Evolutionary conservation across 2,888 invertebrate genomes (phyloP).

Genomic region (Drosophila multiciliata): DNA sequence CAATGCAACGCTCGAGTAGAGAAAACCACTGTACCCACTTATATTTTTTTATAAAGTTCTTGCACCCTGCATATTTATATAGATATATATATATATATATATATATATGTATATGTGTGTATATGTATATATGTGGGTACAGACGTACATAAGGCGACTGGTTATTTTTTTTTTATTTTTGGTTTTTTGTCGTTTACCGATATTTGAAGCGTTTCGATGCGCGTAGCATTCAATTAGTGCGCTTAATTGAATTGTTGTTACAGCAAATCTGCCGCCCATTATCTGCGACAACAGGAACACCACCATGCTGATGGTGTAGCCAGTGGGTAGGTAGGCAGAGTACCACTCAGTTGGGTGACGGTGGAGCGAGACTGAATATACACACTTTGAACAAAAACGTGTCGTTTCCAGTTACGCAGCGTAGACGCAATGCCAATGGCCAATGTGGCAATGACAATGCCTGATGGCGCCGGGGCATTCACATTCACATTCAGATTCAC

Average conservation of each 20-base stretch:
- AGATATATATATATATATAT: background rate
- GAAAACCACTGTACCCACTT: conserved; percentile 9
- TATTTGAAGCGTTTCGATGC: conserved; percentile 50
- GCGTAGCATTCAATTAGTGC: conserved; percentile 77
- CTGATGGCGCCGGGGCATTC: conserved; percentile 17
- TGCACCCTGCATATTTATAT: background rate
- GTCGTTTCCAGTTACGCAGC: conserved; percentile 69
- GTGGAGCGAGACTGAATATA: conserved; percentile 16
- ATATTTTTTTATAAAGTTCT: background rate
- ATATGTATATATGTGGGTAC: conserved; percentile 3
- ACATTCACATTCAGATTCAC: conserved; percentile 20
- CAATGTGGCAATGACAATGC: conserved; percentile 11
- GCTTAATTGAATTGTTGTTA: conserved; percentile 82
- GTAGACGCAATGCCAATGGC: conserved; percentile 53
- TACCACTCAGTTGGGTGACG: conserved; percentile 6
- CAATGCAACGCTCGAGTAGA: conserved; percentile 3
- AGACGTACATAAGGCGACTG: conserved; percentile 9
- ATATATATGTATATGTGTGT: conserved; percentile 7
- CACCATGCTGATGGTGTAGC: background rate
- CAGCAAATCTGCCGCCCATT: conserved; percentile 73
- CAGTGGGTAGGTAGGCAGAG: conserved; percentile 10
- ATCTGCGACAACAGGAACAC: conserved; percentile 18
- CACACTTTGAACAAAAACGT: conserved; percentile 54
- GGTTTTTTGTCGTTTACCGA: conserved; percentile 22
- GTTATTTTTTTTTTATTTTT: conserved; percentile 13